phyloP scores from a whole-genome alignment of 1,140 invertebrate genomes.

The Andricus grossulariae region DNA sequence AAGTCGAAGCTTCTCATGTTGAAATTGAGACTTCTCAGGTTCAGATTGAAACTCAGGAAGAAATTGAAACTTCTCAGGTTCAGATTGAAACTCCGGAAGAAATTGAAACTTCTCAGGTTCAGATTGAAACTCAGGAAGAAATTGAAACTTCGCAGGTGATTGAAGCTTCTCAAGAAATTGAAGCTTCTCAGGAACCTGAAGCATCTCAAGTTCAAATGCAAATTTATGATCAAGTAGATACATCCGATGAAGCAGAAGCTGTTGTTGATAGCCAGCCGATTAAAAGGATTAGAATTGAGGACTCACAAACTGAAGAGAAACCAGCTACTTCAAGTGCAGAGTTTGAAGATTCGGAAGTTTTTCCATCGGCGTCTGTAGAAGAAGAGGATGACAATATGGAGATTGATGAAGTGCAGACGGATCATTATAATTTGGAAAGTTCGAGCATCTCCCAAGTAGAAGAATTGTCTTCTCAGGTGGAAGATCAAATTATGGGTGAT shows the following conservation, averaged over 20 bases:
- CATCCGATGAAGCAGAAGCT: slow-evolving; percentile 31
- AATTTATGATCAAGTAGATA: slow-evolving; percentile 29
- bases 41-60: slow-evolving; percentile 34
- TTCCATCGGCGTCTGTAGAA: slow-evolving; percentile 10
- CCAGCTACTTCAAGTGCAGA: slow-evolving; percentile 46
- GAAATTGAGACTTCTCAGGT: slow-evolving; percentile 12
- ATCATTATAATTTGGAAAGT: slow-evolving; percentile 32
- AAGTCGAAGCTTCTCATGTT: neutral
- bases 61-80: slow-evolving; percentile 40
- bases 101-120: slow-evolving; percentile 36
- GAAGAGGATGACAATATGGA: slow-evolving; percentile 12
- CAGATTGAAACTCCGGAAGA: slow-evolving; percentile 39
- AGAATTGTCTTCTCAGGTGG: slow-evolving; percentile 55
- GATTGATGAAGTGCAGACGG: slow-evolving; percentile 29
- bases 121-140: slow-evolving; percentile 39
- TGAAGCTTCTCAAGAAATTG: slow-evolving; percentile 34
- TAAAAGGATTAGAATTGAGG: neutral
- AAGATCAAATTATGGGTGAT: slow-evolving; percentile 36
- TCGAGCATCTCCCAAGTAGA: slow-evolving; percentile 38
- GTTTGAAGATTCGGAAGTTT: slow-evolving; percentile 15
- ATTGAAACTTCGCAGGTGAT: slow-evolving; percentile 28
- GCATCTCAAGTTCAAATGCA: neutral
- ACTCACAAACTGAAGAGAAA: slow-evolving; percentile 27
- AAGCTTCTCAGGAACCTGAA: slow-evolving; percentile 28
- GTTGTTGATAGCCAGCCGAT: neutral